Base-by-base conservation (phyloP, 2,113 vertebrate species). In the Odontesthes bonariensis region DNA sequence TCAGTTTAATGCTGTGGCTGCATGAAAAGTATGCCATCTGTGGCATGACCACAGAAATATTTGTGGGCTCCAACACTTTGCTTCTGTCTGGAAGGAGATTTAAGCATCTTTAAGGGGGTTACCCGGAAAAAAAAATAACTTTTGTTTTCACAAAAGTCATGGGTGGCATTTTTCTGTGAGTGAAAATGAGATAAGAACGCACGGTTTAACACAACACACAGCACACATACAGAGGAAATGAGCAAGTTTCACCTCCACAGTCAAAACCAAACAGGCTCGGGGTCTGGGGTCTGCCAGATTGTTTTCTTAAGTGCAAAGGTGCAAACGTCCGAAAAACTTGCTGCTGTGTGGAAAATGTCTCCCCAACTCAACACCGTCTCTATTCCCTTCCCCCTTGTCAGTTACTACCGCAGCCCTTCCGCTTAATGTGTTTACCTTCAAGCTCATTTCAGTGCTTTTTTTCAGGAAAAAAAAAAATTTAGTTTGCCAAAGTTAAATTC, bases 261-360 rank as follows among this genome's bases (percentile, higher is more conserved):
- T 74, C 64, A 84, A 85, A 81, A 62, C 83, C 81, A 86, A 82
- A 83, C 71, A 84, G 75, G 67, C 69, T 61, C 5, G 16, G 35
- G 66, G 55, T 78, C 81, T 79, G 81, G 83, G 83, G 6, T 73
- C 82, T 73, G 56, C 49, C 62, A 65, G 85, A 82, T 83, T 92
- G 88, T 89, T 92, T 90, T 91, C 81, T 78, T 87, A 84, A 84
- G 78, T 79, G 83, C 60, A 81, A 90, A 93, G 33, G 80, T 88
- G 83, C 67, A 92, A 92, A 89, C 40, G 74, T 86, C 75, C 69
- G 27, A 75, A 85, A 89, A 88, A 88, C 83, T 35, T 77, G 58
- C 68, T 40, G 71, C 66, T 63, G 73, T 86, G 76, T 89, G 83
- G 74, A 84, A 92, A 92, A 87, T 47, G 77, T 85, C 74, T 73